Conservation (phyloP, 2,113 vertebrate genomes). For the Pluvianellus socialis region DNA sequence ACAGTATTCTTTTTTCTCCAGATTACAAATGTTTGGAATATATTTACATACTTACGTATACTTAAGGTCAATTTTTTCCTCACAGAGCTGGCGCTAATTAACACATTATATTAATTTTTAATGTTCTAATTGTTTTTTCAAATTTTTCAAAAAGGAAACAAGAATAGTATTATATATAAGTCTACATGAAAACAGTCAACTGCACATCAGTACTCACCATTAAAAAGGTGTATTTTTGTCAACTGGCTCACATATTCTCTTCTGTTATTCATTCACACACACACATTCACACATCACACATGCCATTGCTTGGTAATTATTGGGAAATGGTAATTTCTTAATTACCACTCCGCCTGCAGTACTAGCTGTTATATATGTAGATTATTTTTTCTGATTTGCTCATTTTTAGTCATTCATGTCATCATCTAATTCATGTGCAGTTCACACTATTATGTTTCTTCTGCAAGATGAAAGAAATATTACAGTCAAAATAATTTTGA, state of each 20-base stretch:
- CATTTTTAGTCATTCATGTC: not conserved
- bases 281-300: not conserved
- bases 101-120: not conserved
- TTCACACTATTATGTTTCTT: not conserved
- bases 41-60: not conserved
- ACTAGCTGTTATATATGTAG: not conserved
- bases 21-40: not conserved
- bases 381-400: not conserved
- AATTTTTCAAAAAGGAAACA: not conserved
- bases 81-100: not conserved
- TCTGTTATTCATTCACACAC: not conserved
- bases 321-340: not conserved
- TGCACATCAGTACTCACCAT: not conserved
- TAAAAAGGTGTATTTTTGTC: not conserved
- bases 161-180: not conserved
- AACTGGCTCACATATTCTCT: not conserved
- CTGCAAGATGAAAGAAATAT: not conserved
- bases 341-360: not conserved
- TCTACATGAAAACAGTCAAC: not conserved
- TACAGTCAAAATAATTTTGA: not conserved
- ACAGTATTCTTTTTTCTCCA: not conserved
- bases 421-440: not conserved
- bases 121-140: not conserved
- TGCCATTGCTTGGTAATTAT: not conserved
- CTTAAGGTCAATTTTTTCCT: not conserved